A percentile compares a stretch with the other conserved stretches of the same genome.
phyloP scores from a whole-genome alignment of 2,797 vertebrate genomes.

The Spea hammondii region DNA sequence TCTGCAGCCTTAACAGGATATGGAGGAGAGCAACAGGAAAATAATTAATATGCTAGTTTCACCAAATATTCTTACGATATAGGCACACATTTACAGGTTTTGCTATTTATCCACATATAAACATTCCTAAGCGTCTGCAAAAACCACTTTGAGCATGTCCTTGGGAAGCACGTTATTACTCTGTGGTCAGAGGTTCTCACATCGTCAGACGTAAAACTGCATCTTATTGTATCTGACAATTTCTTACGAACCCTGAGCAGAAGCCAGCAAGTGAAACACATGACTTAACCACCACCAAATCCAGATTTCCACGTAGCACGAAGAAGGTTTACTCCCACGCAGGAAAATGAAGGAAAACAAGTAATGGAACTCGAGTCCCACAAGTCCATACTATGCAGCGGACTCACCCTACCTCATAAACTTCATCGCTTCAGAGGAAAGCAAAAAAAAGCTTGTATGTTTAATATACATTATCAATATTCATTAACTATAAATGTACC shows the following conservation, averaged over 20 bases:
- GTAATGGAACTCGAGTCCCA: too few relatives aligned
- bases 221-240: slow-evolving; percentile 10
- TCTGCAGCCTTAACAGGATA: too few relatives aligned
- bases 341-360: slow-evolving; percentile 15
- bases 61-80: too few relatives aligned
- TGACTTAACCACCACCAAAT: slow-evolving; percentile 18
- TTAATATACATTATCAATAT: too few relatives aligned
- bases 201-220: background rate
- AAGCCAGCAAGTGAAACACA: slow-evolving; percentile 15
- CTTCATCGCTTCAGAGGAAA: slow-evolving; percentile 10
- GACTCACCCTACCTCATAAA: background rate
- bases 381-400: background rate
- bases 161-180: background rate
- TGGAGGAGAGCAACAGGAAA: too few relatives aligned
- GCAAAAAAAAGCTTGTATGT: background rate
- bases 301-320: slow-evolving; percentile 31
- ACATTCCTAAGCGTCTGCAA: too few relatives aligned
- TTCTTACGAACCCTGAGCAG: background rate
- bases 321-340: slow-evolving; percentile 15
- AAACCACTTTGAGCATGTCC: background rate
- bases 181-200: background rate
- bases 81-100: too few relatives aligned
- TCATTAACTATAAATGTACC: too few relatives aligned
- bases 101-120: too few relatives aligned
- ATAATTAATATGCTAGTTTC: background rate